Base-by-base conservation (phyloP, 1,140 invertebrate genomes). In the Plectrocnemia conspersa region DNA sequence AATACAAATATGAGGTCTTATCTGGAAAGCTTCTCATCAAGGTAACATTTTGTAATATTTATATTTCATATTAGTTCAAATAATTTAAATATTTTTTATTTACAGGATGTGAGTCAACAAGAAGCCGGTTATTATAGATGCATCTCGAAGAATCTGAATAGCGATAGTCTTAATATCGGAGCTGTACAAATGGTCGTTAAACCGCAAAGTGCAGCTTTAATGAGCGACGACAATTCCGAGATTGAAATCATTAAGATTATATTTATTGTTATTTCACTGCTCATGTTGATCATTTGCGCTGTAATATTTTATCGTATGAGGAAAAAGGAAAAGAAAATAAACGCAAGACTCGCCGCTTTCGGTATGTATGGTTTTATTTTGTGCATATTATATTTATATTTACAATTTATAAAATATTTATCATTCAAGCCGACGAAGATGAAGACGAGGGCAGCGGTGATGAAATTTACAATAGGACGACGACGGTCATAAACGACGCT, bases 1-100 rank as follows among this genome's bases (percentile, higher is more conserved):
- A 85, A 72, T 84, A 82, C 63, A 83, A 83, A 64, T 84, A 84
- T 70, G 79, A 84, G 70, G 80, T 84, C 2, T 69, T 84, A 25
- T 81, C 81, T 38, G 83, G 82, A 57, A 80, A 75, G 59, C 72
- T 85, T 35, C 73, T 72, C 44, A 84, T 85, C 45, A 74, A 78
- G 72, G 82, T 84, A 71, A 6, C 13, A 23, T 40, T 38, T 45
- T 24, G 33, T 48, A 23, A 42, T 6, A 52, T 9, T 9, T 38
- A 15, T 9, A 7, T 38, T 42, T 19, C 9, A 19, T 42, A 19
- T 22, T 18, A 21, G 16, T 21, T 38, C 16, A 7, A 42, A 19
- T 38, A 38, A 13, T 56, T 45, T 42, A 41, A 52, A 32, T 49
- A 54, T 56, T 52, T 61, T 22, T 44, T 54, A 24, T 53, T 75